Percentiles rank a stretch among this genome's conserved stretches.
Conservation (phyloP, 1,140 invertebrate genomes). For the Drosophila navojoa region DNA sequence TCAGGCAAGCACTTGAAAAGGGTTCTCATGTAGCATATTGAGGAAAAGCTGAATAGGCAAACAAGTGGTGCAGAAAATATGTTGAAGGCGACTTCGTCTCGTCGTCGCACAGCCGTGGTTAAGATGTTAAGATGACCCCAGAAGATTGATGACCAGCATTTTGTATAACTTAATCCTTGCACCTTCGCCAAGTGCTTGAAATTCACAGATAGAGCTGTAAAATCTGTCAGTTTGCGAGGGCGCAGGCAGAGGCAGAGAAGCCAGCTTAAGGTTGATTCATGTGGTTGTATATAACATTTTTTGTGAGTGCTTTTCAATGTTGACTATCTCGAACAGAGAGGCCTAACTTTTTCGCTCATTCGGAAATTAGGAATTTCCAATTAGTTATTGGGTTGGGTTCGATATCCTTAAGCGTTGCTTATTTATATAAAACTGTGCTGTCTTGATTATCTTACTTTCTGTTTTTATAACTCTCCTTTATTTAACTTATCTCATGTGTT, state of each 20-base stretch:
- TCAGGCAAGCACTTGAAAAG: constrained; percentile 31
- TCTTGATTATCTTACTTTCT: too few species aligned
- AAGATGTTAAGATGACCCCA: not conserved
- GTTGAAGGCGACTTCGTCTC: not conserved
- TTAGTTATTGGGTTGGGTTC: too few species aligned
- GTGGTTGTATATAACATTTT: not conserved
- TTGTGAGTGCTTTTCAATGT: not conserved
- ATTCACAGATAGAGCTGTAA: constrained; percentile 7
- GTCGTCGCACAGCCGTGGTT: constrained; percentile 4
- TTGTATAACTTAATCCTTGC: constrained; percentile 29
- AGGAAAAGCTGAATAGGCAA: constrained; percentile 18
- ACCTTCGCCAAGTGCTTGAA: not conserved
- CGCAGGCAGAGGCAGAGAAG: not conserved
- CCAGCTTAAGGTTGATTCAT: not conserved
- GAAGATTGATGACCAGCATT: constrained; percentile 32
- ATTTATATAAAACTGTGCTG: too few species aligned
- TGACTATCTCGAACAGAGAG: not conserved
- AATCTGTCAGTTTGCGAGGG: not conserved
- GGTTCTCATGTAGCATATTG: constrained; percentile 29
- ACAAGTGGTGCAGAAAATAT: constrained; percentile 42
- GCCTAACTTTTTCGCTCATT: too few species aligned
- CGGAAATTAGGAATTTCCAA: too few species aligned
- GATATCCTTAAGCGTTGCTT: too few species aligned
- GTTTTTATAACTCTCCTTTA: too few species aligned
- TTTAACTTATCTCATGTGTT: too few species aligned